These are phyloP conservation scores for Sphinx pinastri DNA, from an alignment of 2,888 invertebrate genomes.

Conservation along the genomic window DNA sequence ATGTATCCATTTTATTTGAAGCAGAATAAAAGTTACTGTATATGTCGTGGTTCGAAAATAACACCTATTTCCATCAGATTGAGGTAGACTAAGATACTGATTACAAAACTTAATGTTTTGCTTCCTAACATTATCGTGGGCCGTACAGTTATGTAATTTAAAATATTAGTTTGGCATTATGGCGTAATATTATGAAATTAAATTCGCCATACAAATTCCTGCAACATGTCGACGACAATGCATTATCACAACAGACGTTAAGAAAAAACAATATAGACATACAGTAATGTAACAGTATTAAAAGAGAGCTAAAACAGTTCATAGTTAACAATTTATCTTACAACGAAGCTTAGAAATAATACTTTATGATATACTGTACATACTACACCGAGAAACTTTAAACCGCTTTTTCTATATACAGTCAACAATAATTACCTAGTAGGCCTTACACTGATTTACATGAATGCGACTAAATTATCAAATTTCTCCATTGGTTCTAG, in stretches of 20 bases:
- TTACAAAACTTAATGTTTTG: background rate
- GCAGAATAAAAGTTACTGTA: background rate
- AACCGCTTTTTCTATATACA: constrained; percentile 56
- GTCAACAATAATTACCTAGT: constrained; percentile 36
- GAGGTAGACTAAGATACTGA: background rate
- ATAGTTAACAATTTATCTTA: constrained; percentile 43
- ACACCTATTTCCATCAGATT: background rate
- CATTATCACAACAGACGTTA: constrained; percentile 39
- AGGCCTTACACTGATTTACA: constrained; percentile 25
- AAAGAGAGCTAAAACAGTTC: constrained; percentile 57
- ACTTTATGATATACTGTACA: constrained; percentile 54
- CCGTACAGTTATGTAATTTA: background rate
- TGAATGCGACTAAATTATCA: constrained; percentile 38
- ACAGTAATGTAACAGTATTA: constrained; percentile 52
- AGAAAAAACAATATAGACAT: constrained; percentile 47
- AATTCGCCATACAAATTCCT: constrained; percentile 18
- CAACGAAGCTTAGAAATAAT: constrained; percentile 51
- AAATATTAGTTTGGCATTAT: constrained; percentile 28
- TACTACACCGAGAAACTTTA: constrained; percentile 59
- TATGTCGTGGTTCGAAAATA: background rate
- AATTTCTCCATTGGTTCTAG: constrained; percentile 43
- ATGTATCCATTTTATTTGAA: background rate
- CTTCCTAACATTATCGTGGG: background rate
- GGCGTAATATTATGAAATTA: constrained; percentile 48
- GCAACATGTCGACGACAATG: constrained; percentile 23